Conservation (phyloP, 2,113 vertebrate genomes). For the Manacus vitellinus region DNA sequence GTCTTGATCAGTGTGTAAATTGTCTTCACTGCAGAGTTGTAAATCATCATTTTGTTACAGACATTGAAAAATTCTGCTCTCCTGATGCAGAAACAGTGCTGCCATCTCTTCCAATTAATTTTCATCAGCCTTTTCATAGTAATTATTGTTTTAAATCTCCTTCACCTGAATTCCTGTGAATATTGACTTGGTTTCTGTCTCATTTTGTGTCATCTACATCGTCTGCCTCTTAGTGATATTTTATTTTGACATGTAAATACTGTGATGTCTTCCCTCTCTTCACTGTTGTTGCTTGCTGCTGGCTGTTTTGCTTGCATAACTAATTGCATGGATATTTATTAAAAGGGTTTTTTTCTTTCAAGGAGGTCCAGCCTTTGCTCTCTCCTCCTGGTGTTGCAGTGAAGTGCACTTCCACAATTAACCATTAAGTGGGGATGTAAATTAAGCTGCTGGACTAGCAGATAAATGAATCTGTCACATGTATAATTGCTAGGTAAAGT, state of each 20-base stretch:
- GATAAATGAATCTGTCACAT: slow-evolving; percentile 71
- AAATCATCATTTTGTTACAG: neutral
- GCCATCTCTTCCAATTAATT: neutral
- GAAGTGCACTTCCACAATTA: slow-evolving; percentile 63
- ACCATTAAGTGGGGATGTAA: slow-evolving; percentile 50
- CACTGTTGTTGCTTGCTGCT: neutral
- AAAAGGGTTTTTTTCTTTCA: slow-evolving; percentile 27
- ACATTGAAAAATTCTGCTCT: slow-evolving; percentile 1
- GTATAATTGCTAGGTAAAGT: slow-evolving; percentile 70
- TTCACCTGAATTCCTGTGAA: neutral
- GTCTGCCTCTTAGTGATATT: neutral
- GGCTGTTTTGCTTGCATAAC: slow-evolving; percentile 42
- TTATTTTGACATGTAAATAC: slow-evolving; percentile 13
- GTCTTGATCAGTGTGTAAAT: neutral
- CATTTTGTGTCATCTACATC: neutral
- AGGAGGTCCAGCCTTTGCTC: neutral
- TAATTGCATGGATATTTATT: slow-evolving; percentile 50
- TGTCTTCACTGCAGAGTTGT: neutral
- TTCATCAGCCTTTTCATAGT: neutral
- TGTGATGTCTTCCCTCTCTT: neutral
- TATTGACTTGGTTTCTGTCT: neutral
- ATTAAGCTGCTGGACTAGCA: slow-evolving; percentile 58
- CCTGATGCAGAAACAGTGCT: neutral
- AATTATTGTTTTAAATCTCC: neutral
- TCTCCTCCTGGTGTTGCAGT: neutral